These are phyloP conservation scores for Cynopterus brachyotis DNA, from an alignment of 2,113 vertebrate species.

Conservation along the genomic window DNA sequence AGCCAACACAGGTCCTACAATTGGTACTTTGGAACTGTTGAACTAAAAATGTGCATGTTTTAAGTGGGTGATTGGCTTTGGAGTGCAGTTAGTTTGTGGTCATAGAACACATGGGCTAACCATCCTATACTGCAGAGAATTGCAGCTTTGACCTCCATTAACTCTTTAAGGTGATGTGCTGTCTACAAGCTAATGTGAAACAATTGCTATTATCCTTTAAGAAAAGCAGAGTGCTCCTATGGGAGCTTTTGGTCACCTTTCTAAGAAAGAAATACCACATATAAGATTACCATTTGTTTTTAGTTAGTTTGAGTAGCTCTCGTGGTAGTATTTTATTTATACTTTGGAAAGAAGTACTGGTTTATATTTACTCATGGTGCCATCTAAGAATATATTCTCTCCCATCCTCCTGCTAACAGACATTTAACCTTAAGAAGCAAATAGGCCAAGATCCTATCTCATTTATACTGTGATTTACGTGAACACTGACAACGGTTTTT, in stretches of 20 bases:
- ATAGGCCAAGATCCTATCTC: neutral
- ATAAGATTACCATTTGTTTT: neutral
- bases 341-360: constrained; percentile 18
- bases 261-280: neutral
- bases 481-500: neutral
- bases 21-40: neutral
- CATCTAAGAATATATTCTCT: constrained; percentile 12
- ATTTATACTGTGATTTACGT: constrained; percentile 18
- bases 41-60: neutral
- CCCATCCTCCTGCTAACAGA: neutral
- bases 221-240: neutral
- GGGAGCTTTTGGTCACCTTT: neutral
- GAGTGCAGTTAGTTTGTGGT: neutral
- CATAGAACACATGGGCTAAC: neutral
- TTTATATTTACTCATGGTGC: neutral
- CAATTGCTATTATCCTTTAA: neutral
- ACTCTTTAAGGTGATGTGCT: neutral
- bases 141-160: neutral
- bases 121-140: neutral
- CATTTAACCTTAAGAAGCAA: constrained; percentile 37
- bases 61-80: neutral
- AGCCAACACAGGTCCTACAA: neutral
- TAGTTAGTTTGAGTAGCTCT: neutral
- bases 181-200: neutral
- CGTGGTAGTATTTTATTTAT: neutral